Percentiles rank a stretch among this genome's conserved stretches.
phyloP scores from a whole-genome alignment of 2,888 invertebrate species.

The Dolichopus griseipennis region DNA sequence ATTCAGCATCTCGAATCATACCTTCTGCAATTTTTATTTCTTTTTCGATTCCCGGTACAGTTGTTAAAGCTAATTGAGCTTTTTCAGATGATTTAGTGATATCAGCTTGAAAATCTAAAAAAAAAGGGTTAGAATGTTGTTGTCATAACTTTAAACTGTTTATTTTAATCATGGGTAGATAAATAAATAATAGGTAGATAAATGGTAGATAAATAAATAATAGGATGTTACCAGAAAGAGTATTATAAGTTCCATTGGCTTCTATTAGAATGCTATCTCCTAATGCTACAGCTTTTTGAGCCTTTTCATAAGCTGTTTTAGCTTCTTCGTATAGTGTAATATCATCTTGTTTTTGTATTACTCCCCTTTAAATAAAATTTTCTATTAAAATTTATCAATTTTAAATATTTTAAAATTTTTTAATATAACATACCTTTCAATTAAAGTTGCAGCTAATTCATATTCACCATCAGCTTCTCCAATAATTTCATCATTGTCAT shows the following conservation, averaged over 20 bases:
- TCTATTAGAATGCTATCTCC: conserved; percentile 75
- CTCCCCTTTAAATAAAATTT: conserved; percentile 39
- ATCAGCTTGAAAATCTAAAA: conserved; percentile 76
- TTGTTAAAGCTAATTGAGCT: conserved; percentile 66
- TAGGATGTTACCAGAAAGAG: conserved; percentile 39
- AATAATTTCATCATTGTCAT: conserved; percentile 47
- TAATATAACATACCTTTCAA: conserved; percentile 41
- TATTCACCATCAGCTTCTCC: conserved; percentile 58
- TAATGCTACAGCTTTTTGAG: conserved; percentile 71
- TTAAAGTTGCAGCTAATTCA: conserved; percentile 55
- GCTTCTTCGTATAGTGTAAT: conserved; percentile 72
- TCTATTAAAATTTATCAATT: not conserved
- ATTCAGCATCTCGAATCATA: conserved; percentile 62
- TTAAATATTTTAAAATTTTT: not conserved
- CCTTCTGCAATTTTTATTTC: conserved; percentile 61
- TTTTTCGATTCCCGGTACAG: conserved; percentile 65
- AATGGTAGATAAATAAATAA: not conserved
- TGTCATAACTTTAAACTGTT: not conserved
- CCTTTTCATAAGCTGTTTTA: conserved; percentile 64
- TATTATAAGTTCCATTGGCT: conserved; percentile 69
- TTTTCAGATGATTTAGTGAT: conserved; percentile 75
- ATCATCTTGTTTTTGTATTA: conserved; percentile 64
- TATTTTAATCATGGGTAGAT: not conserved
- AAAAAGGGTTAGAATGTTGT: conserved; percentile 12
- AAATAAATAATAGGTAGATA: not conserved